phyloP scores from a whole-genome alignment of 2,888 invertebrate genomes.

The Epinotia nisella region DNA sequence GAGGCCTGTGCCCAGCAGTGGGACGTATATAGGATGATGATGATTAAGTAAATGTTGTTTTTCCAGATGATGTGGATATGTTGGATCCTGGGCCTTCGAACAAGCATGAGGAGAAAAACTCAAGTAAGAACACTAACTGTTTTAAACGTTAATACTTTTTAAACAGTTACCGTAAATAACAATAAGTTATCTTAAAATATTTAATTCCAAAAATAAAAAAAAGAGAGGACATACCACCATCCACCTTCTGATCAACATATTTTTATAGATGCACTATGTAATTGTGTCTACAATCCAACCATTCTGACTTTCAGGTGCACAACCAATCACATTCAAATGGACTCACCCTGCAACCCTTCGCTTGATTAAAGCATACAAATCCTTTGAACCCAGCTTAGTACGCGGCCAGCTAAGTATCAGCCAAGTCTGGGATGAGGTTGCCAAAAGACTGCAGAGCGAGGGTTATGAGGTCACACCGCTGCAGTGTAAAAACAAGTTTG shows the following conservation, averaged over 20 bases:
- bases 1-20: too few relatives aligned
- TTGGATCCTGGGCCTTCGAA: background rate
- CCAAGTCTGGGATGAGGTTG: constrained; percentile 22
- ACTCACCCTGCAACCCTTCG: constrained; percentile 10
- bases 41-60: background rate
- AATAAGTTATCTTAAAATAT: too few relatives aligned
- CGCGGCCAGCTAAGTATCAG: constrained; percentile 15
- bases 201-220: too few relatives aligned
- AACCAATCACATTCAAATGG: constrained; percentile 9
- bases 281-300: background rate
- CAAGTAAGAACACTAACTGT: background rate
- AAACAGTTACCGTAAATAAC: too few relatives aligned
- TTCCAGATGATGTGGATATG: constrained; percentile 25
- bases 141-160: too few relatives aligned
- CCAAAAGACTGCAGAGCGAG: constrained; percentile 6
- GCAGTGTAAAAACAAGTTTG: constrained; percentile 34
- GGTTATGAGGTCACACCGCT: background rate
- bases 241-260: too few relatives aligned
- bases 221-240: too few relatives aligned
- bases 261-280: too few relatives aligned
- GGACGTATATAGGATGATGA: too few relatives aligned
- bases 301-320: constrained; percentile 1
- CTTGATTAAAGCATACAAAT: constrained; percentile 19
- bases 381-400: constrained; percentile 2
- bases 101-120: background rate